These are phyloP conservation scores for Falco cherrug DNA, from an alignment of 2,797 vertebrate species.

Conservation along the genomic window DNA sequence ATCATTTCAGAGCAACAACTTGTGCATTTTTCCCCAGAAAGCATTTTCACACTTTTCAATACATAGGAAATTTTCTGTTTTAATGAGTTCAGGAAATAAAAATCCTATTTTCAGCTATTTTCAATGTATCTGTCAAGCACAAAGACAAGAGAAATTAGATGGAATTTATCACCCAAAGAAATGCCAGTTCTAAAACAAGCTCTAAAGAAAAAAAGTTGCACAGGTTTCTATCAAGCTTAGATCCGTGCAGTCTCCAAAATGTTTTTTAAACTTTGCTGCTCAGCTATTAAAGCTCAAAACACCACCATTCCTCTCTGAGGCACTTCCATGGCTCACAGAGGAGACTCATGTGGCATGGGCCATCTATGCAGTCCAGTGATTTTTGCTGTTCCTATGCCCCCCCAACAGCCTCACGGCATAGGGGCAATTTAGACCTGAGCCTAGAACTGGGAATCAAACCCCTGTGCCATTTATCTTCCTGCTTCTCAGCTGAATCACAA, in stretches of 20 bases:
- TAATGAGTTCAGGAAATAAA: neutral
- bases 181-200: neutral
- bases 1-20: neutral
- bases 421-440: neutral
- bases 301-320: neutral
- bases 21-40: neutral
- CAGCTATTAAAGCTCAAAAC: neutral
- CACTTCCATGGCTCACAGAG: neutral
- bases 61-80: neutral
- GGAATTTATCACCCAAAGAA: neutral
- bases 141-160: neutral
- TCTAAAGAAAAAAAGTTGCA: neutral
- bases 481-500: neutral
- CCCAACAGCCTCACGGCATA: neutral
- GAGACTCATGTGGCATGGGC: accelerated
- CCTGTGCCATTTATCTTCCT: neutral
- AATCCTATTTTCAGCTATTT: neutral
- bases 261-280: neutral
- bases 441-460: neutral
- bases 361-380: neutral
- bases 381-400: neutral
- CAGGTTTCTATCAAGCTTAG: neutral
- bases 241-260: neutral
- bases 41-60: neutral
- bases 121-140: neutral